Evolutionary conservation across 2,888 invertebrate genomes (phyloP), one percentile per base, ranked within the genome.

Genomic region (Colostygia pectinataria): DNA sequence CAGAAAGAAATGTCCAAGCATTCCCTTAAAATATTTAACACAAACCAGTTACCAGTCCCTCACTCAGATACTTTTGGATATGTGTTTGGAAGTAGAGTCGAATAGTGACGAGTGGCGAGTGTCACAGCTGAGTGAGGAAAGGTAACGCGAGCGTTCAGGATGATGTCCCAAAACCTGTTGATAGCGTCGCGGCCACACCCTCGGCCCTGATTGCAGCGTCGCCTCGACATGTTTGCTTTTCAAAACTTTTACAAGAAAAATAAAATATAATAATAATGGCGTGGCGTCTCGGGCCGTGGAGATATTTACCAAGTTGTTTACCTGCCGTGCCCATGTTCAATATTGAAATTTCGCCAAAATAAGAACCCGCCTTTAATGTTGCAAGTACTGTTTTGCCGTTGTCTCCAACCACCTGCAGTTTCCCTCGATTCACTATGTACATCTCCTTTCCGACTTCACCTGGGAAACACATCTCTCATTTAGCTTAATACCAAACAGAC

Each of bases 311-410:
- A 94, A 96, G 95, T 93, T 95, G 95, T 95, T 96, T 96, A 97
- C 97, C 97, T 94, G 98, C 98, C 87, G 98, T 98, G 92, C 99
- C 99, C 98, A 98, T 98, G 93, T 98, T 98, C 91, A 99, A 95
- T 91, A 99, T 98, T 92, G 97, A 98, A 92, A 99, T 99, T 93
- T 99, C 99, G 79, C 99, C 99, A 92, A 99, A 99, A 94, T 99
- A 99, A 89, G 98, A 98, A 88, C 99, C 99, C 73, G 99, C 98
- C 91, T 98, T 97, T 78, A 99, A 93, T 63, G 98, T 98, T 74
- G 99, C 99, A 87, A 99, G 93, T 65, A 99, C 98, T 43, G 98
- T 97, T 90, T 97, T 95, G 65, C 97, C 97, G 89, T 98, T 97
- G 91, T 98, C 97, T 57, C 95, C 98, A 65, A 97, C 98, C 83